Base-by-base conservation (phyloP, 2,888 invertebrate genomes). In the Steinernema scapterisci region DNA sequence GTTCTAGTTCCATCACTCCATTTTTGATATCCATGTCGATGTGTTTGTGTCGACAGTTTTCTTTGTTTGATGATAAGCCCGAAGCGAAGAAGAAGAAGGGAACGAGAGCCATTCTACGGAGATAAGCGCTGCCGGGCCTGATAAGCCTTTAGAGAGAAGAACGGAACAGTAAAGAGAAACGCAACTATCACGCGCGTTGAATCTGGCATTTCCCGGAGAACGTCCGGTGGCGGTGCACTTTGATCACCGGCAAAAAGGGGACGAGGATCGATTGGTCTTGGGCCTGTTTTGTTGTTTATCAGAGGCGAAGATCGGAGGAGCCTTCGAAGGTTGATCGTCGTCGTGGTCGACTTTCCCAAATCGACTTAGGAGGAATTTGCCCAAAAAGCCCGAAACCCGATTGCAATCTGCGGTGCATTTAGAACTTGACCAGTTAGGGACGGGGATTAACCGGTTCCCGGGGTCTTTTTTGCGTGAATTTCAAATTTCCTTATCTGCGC, bases 401-500 rank as follows among this genome's bases (percentile, higher is more conserved):
- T 38, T 38, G 38, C 38, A 38, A 38, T 38, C 38, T 38, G 48
- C n/a, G 52, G 21, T 63, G 16, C 63, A 63, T 63, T 63, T 63
- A 63, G 63, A 63, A 63, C 31, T 63, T 63, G 63, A 63, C 63
- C 63, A 63, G 27, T 5, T 63, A 63, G 63, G 11, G 63, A 31
- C 63, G 27, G 48, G 48, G 48, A 48, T 38, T 38, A 48, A 63
- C 63, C 63, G 63, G 63, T 63, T 63, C 31, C 31, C 63, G 63
- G 16, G 31, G 7, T 16, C 63, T 63, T 63, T 38, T 63, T 63
- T 63, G 63, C 63, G 38, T 16, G 6, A 27, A 54, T 25, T 19
- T 19, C 54, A 54, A 25, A 63, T 63, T 63, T 63, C 63, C 63
- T 63, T 63, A 63, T 63, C 63, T 25, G 27, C 63, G 63, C 63